Conservation (phyloP, 2,888 invertebrate species). For the Pherbina coryleti region DNA sequence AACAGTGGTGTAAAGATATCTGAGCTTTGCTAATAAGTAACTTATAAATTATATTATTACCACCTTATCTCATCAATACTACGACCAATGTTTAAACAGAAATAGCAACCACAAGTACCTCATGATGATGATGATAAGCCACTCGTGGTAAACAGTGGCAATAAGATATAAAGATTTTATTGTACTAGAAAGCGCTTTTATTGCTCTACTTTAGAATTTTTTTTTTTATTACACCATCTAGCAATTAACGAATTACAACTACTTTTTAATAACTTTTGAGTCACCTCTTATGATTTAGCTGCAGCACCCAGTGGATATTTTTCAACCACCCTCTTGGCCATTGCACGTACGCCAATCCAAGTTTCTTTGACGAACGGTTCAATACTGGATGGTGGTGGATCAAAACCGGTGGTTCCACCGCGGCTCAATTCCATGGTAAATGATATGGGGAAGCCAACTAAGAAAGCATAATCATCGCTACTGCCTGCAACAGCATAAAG, state of each 20-base stretch:
- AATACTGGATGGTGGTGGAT: constrained; percentile 73
- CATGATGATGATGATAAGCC: no score
- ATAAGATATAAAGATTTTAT: no score
- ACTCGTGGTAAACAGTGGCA: no score
- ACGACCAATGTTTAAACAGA: no score
- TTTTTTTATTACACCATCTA: no score
- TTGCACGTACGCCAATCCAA: constrained; percentile 70
- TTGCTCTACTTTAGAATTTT: no score
- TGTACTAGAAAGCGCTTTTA: no score
- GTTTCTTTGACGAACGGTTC: constrained; percentile 73
- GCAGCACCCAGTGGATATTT: constrained; percentile 52
- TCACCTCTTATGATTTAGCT: constrained; percentile 14
- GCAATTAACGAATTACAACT: background rate
- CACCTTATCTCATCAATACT: no score
- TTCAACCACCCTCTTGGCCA: constrained; percentile 59
- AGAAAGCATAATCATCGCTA: constrained; percentile 77
- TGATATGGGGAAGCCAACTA: constrained; percentile 71
- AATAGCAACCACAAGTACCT: no score
- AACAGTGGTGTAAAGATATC: no score
- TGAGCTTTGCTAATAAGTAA: no score
- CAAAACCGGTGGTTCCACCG: constrained; percentile 72
- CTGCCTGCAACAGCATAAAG: constrained; percentile 73
- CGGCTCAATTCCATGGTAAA: constrained; percentile 77
- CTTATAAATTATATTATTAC: no score
- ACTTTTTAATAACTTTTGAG: background rate